A percentile compares a stretch with the other conserved stretches of the same genome.
These are phyloP conservation scores for Eristalinus sepulchralis DNA, from an alignment of 2,888 invertebrate genomes.

Conservation along the genomic window DNA sequence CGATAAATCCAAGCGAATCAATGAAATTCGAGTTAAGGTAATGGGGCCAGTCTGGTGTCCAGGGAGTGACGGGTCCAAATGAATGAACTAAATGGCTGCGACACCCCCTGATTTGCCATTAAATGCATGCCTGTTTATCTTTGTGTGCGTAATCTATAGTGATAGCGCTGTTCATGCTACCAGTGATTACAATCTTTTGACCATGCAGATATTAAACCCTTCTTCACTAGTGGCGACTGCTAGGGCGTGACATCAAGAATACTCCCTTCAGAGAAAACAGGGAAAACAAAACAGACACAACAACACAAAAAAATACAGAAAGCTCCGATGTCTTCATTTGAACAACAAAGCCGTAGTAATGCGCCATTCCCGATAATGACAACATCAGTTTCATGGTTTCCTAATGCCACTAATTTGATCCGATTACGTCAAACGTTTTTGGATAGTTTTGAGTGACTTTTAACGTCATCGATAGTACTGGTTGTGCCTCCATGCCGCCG, in stretches of 20 bases:
- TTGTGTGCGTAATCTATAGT: slow-evolving; percentile 1
- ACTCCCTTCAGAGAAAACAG: background rate
- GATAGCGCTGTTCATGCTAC: slow-evolving; percentile 40
- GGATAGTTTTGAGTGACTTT: slow-evolving; percentile 69
- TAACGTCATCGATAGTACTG: slow-evolving; percentile 40
- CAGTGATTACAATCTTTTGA: slow-evolving; percentile 42
- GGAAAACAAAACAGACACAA: background rate
- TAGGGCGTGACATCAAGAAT: slow-evolving; percentile 18
- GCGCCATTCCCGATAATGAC: slow-evolving; percentile 62
- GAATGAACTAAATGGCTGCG: slow-evolving; percentile 8
- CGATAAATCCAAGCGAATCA: slow-evolving; percentile 57
- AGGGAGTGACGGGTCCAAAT: background rate
- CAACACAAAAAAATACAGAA: background rate
- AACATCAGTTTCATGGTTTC: slow-evolving; percentile 68
- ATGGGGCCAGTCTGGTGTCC: slow-evolving; percentile 36
- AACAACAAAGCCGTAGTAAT: slow-evolving; percentile 68
- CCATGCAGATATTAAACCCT: slow-evolving; percentile 24
- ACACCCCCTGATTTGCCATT: slow-evolving; percentile 1
- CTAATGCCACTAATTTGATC: slow-evolving; percentile 69
- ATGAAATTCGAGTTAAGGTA: slow-evolving; percentile 59
- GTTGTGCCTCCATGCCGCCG: background rate
- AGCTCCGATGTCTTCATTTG: slow-evolving; percentile 21
- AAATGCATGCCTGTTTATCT: background rate
- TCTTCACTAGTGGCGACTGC: slow-evolving; percentile 4
- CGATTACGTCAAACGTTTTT: slow-evolving; percentile 70